Base-by-base conservation (phyloP, 1,140 invertebrate species). In the Littorina saxatilis region DNA sequence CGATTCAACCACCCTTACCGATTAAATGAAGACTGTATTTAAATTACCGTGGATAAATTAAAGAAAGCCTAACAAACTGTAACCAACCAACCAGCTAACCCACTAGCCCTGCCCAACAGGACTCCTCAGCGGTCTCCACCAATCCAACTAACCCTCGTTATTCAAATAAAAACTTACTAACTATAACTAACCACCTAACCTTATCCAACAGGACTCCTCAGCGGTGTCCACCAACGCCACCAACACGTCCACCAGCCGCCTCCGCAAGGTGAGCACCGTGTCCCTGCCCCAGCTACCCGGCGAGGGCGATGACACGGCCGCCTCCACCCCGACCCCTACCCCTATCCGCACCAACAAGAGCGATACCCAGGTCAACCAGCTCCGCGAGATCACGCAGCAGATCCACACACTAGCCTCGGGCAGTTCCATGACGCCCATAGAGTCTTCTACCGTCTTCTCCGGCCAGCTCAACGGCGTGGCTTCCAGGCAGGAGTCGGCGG, bases 401-500 rank as follows among this genome's bases (percentile, higher is more conserved):
- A 58, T 20, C 50, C 50, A 61, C 55, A 35, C 75, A n/a, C n/a
- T n/a, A n/a, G n/a, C n/a, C n/a, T n/a, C n/a, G n/a, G n/a, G n/a
- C 4, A 40, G 15, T 68, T 32, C 37, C 40, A 75, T 43, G 27
- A 75, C 73, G 47, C 43, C 80, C 27, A 37, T 43, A 9, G 58
- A 43, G 47, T 77, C 75, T 32, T 68, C 63, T 23, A 39, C 29
- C 3, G 52, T 52, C 35, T 20, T 50, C 15, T 47, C 40, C 23
- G 9, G 37, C 0, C 50, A 70, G 20, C 20, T 63, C 5, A 32
- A 81, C 32, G 37, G 61, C 29, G 47, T 2, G 20, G 37, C n/a
- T 5, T 37, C 27, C 77, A 52, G 29, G 76, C 80, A 29, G 72
- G 73, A 7, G 73, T 82, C 73, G 68, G 61, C 73, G 68, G 61